These are phyloP conservation scores for Holotrichia oblita DNA, from an alignment of 1,140 invertebrate genomes.

Conservation along the genomic window DNA sequence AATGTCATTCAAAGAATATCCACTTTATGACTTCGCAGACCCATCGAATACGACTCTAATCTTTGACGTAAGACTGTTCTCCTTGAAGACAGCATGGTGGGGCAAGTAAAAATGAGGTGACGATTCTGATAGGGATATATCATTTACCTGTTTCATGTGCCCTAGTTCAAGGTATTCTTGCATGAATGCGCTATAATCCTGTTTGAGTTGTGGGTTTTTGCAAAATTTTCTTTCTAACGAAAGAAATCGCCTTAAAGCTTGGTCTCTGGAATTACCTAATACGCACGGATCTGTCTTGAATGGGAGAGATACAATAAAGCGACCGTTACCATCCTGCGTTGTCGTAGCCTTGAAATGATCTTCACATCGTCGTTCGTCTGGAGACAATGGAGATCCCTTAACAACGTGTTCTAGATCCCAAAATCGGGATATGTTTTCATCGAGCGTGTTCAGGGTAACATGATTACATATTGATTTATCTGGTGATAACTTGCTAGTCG, in stretches of 20 bases:
- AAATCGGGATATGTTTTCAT: no score
- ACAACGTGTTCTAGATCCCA: no score
- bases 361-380: no score
- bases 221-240: background rate
- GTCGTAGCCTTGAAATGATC: background rate
- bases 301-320: background rate
- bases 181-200: slow-evolving; percentile 42
- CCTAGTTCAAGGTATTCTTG: slow-evolving; percentile 44
- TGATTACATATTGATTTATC: no score
- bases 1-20: slow-evolving; percentile 3
- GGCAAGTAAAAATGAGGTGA: slow-evolving; percentile 53
- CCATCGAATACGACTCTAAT: slow-evolving; percentile 48
- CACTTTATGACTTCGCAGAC: background rate
- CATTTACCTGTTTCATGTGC: slow-evolving; percentile 43
- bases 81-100: slow-evolving; percentile 55
- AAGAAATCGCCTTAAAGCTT: background rate
- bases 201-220: background rate
- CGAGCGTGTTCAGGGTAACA: no score
- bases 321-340: background rate
- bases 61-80: slow-evolving; percentile 48
- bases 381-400: no score
- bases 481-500: no score
- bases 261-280: background rate
- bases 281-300: background rate
- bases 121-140: slow-evolving; percentile 26